Evolutionary conservation across 2,797 vertebrate species (phyloP).

Genomic region (Xerus rutilus): DNA sequence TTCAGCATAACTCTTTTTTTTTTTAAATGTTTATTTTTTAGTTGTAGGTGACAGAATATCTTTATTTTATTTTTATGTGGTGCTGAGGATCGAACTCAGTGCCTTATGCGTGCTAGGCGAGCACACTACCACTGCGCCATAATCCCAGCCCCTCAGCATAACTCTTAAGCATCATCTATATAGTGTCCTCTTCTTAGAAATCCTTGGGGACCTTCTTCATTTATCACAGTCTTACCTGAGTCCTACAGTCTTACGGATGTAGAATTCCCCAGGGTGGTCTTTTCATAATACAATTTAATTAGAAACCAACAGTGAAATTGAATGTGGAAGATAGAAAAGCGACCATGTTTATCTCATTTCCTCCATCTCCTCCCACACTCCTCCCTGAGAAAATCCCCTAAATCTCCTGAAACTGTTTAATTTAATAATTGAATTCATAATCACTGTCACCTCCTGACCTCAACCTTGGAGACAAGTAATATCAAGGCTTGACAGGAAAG

Average conservation of each 20-base stretch:
- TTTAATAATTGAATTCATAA: constrained; percentile 39
- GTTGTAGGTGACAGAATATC: no score
- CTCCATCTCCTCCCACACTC: not conserved
- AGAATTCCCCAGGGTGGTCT: constrained; percentile 3
- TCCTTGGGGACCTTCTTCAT: not conserved
- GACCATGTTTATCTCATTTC: constrained; percentile 38
- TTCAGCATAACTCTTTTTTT: not conserved
- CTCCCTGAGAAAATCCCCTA: constrained; percentile 41
- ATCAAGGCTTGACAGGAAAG: not conserved
- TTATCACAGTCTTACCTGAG: not conserved
- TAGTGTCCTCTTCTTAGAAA: not conserved
- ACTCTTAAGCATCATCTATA: not conserved
- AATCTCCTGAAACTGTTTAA: constrained; percentile 36
- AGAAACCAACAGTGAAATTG: constrained; percentile 56
- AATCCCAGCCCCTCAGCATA: not conserved
- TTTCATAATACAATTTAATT: not conserved
- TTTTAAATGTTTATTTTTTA: no score
- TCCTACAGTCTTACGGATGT: not conserved
- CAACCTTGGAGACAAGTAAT: not conserved
- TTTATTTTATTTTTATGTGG: no score
- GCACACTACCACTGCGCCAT: no score
- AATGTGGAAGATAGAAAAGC: constrained; percentile 29
- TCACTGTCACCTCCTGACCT: not conserved
- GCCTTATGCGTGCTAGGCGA: no score
- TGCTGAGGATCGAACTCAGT: no score